Evolutionary conservation across 2,888 invertebrate species (phyloP).

Genomic region (Bellardia bayeri): DNA sequence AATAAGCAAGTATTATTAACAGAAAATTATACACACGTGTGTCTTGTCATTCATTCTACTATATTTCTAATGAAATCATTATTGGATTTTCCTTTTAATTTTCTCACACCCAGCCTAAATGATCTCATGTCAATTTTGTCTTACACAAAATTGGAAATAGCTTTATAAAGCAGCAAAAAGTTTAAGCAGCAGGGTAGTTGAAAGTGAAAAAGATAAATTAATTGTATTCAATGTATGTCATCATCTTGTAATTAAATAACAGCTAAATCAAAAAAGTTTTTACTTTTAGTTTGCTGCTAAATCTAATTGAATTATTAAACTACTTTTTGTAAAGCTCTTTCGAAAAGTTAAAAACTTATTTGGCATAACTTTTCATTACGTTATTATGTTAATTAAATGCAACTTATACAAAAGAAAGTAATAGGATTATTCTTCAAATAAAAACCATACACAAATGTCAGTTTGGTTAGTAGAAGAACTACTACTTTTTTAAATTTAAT

Average conservation of each 20-base stretch:
- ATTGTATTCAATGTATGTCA: conserved; percentile 54
- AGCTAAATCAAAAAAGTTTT: conserved; percentile 30
- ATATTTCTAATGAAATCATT: conserved; percentile 58
- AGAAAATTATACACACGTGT: conserved; percentile 50
- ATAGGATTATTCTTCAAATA: too few species aligned
- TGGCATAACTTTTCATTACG: too few species aligned
- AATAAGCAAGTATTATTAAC: conserved; percentile 32
- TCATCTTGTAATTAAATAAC: conserved; percentile 64
- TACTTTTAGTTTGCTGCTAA: neutral
- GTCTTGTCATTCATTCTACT: conserved; percentile 2
- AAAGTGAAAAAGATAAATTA: conserved; percentile 12
- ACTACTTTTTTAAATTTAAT: too few species aligned
- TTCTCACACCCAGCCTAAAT: conserved; percentile 3
- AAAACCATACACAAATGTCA: too few species aligned
- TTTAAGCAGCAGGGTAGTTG: neutral
- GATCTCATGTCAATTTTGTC: conserved; percentile 26
- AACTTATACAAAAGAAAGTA: too few species aligned
- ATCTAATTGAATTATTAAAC: neutral
- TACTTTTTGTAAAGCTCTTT: neutral
- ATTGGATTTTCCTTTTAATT: conserved; percentile 62
- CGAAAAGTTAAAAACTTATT: neutral
- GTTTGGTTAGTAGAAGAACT: too few species aligned
- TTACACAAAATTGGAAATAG: neutral
- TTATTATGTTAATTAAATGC: too few species aligned
- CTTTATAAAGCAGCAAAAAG: neutral